Evolutionary conservation across 2,888 invertebrate species (phyloP).

Genomic region (Amphipoea lucens): DNA sequence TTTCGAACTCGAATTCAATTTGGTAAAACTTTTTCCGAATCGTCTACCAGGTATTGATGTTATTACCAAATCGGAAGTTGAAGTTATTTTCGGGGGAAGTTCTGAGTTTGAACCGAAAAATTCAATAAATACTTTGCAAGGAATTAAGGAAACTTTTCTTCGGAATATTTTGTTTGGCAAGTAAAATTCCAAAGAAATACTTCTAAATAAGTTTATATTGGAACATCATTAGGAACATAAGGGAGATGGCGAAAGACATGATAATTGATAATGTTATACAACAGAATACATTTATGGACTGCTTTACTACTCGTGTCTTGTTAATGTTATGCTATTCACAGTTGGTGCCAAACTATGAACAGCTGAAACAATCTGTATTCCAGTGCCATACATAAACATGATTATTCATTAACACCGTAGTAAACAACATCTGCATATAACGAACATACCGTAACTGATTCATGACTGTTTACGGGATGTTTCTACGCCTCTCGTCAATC

Average conservation of each 20-base stretch:
- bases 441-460: conserved; percentile 22
- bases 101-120: conserved; percentile 20
- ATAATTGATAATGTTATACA: not conserved
- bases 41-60: conserved; percentile 10
- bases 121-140: conserved; percentile 49
- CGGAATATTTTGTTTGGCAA: conserved; percentile 9
- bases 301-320: not conserved
- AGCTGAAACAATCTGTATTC: conserved; percentile 36
- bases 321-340: not conserved
- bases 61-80: conserved; percentile 11
- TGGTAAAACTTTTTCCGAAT: conserved; percentile 48
- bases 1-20: conserved; percentile 43
- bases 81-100: conserved; percentile 16
- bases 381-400: conserved; percentile 7
- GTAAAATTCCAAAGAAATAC: conserved; percentile 27
- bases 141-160: conserved; percentile 5
- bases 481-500: conserved; percentile 57
- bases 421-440: conserved; percentile 41
- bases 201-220: conserved; percentile 21
- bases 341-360: conserved; percentile 3
- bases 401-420: conserved; percentile 34
- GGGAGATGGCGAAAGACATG: not conserved
- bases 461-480: conserved; percentile 44
- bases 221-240: conserved; percentile 8
- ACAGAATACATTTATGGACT: not conserved